phyloP scores from a whole-genome alignment of 2,113 vertebrate species.

The Motacilla alba region DNA sequence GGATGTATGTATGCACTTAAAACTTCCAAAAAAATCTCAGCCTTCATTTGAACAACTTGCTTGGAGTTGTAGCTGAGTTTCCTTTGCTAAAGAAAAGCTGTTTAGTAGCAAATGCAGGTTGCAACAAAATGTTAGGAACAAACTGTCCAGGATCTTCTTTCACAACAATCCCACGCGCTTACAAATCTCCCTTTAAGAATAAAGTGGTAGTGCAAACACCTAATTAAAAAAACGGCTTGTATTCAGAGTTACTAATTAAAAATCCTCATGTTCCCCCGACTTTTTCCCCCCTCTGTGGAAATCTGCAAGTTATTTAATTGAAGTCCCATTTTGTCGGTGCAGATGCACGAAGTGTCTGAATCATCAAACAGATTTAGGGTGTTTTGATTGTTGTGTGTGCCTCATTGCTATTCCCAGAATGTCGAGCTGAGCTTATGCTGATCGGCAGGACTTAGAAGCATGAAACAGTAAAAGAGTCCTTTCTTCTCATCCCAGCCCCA shows the following conservation, averaged over 20 bases:
- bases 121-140: conserved; percentile 46
- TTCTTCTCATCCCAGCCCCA: conserved; percentile 77
- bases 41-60: neutral
- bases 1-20: neutral
- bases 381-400: conserved; percentile 75
- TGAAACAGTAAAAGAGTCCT: conserved; percentile 78
- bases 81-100: conserved; percentile 9
- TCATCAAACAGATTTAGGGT: conserved; percentile 77
- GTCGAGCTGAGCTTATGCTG: conserved; percentile 78
- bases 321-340: conserved; percentile 72
- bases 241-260: conserved; percentile 76
- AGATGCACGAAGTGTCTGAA: conserved; percentile 76
- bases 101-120: conserved; percentile 38
- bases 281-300: conserved; percentile 66
- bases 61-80: neutral
- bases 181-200: conserved; percentile 63
- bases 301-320: conserved; percentile 78
- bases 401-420: conserved; percentile 85
- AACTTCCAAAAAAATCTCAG: neutral
- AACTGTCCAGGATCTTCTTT: conserved; percentile 44
- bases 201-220: conserved; percentile 69
- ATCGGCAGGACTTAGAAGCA: conserved; percentile 79
- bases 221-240: conserved; percentile 72
- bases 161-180: conserved; percentile 34
- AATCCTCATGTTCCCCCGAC: conserved; percentile 71